Evolutionary conservation across 1,140 invertebrate genomes (phyloP).

Genomic region (Periplaneta americana): DNA sequence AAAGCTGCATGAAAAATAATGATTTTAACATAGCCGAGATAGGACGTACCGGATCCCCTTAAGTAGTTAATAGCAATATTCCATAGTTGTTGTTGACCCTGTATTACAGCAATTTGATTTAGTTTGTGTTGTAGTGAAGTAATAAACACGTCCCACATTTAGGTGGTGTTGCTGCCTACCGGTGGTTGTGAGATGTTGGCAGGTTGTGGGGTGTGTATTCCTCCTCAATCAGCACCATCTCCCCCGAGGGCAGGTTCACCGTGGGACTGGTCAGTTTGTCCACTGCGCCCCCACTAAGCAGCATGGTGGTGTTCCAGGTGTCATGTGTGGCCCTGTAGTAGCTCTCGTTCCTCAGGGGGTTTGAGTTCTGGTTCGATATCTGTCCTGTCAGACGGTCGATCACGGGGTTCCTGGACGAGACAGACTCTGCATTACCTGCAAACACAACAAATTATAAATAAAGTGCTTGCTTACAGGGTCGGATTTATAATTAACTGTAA

Average conservation of each 20-base stretch:
- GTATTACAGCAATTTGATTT: too few relatives aligned
- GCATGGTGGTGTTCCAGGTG: constrained; percentile 44
- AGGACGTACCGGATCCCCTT: too few relatives aligned
- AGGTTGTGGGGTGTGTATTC: constrained; percentile 32
- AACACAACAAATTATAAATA: not conserved
- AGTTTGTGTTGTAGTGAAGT: too few relatives aligned
- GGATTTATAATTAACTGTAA: too few relatives aligned
- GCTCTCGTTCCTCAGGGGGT: constrained; percentile 68
- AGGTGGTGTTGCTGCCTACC: too few relatives aligned
- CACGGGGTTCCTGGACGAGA: constrained; percentile 62
- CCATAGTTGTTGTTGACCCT: too few relatives aligned
- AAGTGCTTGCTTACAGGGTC: too few relatives aligned
- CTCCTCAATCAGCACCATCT: constrained; percentile 66
- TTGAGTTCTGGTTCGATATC: constrained; percentile 38
- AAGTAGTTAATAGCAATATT: too few relatives aligned
- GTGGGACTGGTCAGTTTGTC: constrained; percentile 39
- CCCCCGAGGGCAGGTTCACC: constrained; percentile 44
- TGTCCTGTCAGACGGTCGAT: constrained; percentile 76
- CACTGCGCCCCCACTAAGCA: constrained; percentile 33
- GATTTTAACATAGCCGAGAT: too few relatives aligned
- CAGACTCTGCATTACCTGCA: not conserved
- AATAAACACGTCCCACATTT: too few relatives aligned
- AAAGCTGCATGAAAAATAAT: too few relatives aligned
- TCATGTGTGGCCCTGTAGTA: constrained; percentile 67
- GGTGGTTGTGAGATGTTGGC: not conserved